Conservation (phyloP, 1,140 invertebrate genomes). For the Delia radicum region DNA sequence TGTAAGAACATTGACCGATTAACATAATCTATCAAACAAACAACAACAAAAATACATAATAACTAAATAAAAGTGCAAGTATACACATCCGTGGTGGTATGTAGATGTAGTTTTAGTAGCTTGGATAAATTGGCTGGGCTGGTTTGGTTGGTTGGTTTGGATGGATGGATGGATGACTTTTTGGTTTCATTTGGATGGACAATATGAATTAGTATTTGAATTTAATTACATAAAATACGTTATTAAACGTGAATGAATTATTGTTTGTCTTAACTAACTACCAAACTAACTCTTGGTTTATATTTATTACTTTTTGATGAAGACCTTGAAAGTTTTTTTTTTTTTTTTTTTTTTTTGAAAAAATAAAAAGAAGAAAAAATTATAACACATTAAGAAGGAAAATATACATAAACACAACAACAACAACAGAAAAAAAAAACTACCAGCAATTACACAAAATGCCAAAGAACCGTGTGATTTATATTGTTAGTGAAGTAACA, state of each 20-base stretch:
- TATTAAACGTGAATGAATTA: not conserved
- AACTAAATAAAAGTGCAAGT: not conserved
- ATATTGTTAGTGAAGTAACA: not conserved
- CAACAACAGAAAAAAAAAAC: not conserved
- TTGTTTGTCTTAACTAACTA: not conserved
- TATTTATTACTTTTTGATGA: not conserved
- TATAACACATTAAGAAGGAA: too few relatives aligned
- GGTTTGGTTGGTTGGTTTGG: not conserved
- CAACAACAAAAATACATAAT: not conserved
- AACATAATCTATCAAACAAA: not conserved
- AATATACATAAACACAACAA: not conserved
- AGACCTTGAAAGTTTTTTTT: not conserved
- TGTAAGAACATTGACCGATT: slow-evolving; percentile 19
- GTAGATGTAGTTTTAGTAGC: not conserved
- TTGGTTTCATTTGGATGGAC: not conserved
- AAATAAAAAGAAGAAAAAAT: not conserved
- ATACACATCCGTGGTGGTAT: too few relatives aligned
- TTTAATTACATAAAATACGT: too few relatives aligned
- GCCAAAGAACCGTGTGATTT: not conserved
- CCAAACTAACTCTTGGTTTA: not conserved
- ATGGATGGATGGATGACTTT: not conserved
- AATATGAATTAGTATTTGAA: too few relatives aligned
- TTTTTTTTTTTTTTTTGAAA: too few relatives aligned
- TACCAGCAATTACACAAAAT: not conserved
- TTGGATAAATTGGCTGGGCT: not conserved